A percentile compares a stretch with the other conserved stretches of the same genome.
phyloP scores from a whole-genome alignment of 2,888 invertebrate genomes.

The Linyphia triangularis region DNA sequence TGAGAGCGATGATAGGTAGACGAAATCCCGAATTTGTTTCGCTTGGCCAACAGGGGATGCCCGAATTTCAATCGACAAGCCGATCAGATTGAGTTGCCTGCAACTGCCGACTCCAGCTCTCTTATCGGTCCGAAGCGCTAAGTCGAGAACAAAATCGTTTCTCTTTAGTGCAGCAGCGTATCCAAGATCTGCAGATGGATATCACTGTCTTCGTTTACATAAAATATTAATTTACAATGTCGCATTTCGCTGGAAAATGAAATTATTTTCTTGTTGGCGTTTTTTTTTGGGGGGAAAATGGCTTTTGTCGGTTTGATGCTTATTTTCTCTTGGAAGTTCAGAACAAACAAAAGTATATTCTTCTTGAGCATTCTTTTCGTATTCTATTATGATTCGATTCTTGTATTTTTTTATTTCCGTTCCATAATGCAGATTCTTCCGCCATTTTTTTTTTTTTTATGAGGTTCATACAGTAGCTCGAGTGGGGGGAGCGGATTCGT shows the following conservation, averaged over 20 bases:
- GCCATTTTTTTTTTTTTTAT: not conserved
- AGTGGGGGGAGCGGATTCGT: not conserved
- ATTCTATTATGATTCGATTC: not conserved
- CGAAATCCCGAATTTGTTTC: slow-evolving; percentile 45
- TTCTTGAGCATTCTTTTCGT: not conserved
- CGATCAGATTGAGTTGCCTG: slow-evolving; percentile 41
- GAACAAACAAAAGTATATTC: not conserved
- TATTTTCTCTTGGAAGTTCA: not conserved
- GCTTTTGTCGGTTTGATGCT: not conserved
- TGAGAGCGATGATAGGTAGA: not conserved
- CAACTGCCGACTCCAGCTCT: not conserved
- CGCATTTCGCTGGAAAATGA: not conserved
- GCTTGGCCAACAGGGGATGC: slow-evolving; percentile 39
- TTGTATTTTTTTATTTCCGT: slow-evolving; percentile 7
- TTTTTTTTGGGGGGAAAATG: too few relatives aligned
- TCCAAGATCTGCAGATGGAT: slow-evolving; percentile 36
- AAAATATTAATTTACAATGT: slow-evolving; percentile 56
- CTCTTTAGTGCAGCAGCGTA: slow-evolving; percentile 21
- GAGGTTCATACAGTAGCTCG: not conserved
- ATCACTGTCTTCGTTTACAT: slow-evolving; percentile 56
- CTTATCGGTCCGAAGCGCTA: slow-evolving; percentile 40
- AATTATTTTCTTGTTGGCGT: not conserved
- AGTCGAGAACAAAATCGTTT: slow-evolving; percentile 68
- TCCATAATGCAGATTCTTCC: not conserved
- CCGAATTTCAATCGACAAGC: slow-evolving; percentile 39